Conservation (phyloP, 30 jellyfish, hydroid and myxozoan genomes). For the Chrysaora quinquecirrha region DNA sequence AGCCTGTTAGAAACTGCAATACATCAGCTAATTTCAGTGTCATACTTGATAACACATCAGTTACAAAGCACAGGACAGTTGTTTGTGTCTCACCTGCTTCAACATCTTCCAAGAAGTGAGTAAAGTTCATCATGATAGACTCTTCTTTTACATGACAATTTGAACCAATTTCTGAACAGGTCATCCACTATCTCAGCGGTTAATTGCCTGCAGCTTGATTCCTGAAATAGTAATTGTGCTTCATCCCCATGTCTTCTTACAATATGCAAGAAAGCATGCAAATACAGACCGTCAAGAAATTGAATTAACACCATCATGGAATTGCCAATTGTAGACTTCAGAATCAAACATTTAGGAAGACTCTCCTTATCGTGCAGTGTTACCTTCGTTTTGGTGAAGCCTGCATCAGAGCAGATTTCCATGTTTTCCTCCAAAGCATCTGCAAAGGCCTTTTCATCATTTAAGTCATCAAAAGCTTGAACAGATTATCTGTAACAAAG, state of each 20-base stretch:
- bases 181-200: not conserved
- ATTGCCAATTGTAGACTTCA: not conserved
- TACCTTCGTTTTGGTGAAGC: not conserved
- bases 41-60: constrained; percentile 1
- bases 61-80: not conserved
- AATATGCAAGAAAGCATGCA: not conserved
- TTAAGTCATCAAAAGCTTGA: not conserved
- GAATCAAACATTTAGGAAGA: not conserved
- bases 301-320: not conserved
- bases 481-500: not conserved
- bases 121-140: not conserved
- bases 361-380: not conserved
- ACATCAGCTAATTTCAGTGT: not conserved
- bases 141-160: not conserved
- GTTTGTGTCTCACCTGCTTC: not conserved
- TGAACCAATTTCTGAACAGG: not conserved
- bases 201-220: not conserved
- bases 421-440: not conserved
- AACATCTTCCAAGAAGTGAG: not conserved
- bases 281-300: not conserved
- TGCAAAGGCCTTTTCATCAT: not conserved
- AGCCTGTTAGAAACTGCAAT: not conserved
- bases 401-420: not conserved
- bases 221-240: not conserved
- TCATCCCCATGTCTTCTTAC: not conserved